Conservation (phyloP, 2,113 vertebrate genomes). For the Galemys pyrenaicus region DNA sequence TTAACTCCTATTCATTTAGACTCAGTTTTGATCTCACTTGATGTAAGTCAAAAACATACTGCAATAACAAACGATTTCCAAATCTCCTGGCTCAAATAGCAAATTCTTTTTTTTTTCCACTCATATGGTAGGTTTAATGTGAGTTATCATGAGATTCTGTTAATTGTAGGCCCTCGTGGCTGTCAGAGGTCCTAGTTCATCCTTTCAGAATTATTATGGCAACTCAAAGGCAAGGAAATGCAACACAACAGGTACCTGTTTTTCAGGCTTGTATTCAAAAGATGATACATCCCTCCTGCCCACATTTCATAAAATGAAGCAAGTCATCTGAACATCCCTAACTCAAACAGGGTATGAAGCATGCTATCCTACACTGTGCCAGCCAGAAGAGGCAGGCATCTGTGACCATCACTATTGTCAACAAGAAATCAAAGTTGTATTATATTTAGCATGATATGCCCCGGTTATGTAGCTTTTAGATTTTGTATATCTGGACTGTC, state of each 20-base stretch:
- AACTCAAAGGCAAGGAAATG: background rate
- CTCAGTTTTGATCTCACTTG: background rate
- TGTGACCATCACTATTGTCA: too few species aligned
- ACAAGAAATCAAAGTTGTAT: background rate
- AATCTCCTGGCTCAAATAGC: background rate
- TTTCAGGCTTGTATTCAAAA: background rate
- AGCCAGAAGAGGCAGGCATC: background rate
- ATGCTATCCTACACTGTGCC: accelerated
- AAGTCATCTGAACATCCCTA: background rate
- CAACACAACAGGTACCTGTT: too few species aligned
- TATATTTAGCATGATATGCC: background rate
- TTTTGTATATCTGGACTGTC: background rate
- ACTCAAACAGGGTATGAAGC: background rate
- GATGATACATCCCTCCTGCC: background rate
- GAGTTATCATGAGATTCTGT: background rate
- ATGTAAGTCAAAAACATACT: background rate
- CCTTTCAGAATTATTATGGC: background rate
- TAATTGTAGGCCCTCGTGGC: background rate
- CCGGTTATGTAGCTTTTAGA: background rate
- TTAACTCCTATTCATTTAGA: background rate
- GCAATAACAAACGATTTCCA: background rate
- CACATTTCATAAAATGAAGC: background rate
- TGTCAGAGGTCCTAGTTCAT: background rate
- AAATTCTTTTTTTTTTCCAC: background rate
- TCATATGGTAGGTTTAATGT: background rate